Base-by-base conservation (phyloP, 2,797 vertebrate genomes). In the Eospalax fontanierii region DNA sequence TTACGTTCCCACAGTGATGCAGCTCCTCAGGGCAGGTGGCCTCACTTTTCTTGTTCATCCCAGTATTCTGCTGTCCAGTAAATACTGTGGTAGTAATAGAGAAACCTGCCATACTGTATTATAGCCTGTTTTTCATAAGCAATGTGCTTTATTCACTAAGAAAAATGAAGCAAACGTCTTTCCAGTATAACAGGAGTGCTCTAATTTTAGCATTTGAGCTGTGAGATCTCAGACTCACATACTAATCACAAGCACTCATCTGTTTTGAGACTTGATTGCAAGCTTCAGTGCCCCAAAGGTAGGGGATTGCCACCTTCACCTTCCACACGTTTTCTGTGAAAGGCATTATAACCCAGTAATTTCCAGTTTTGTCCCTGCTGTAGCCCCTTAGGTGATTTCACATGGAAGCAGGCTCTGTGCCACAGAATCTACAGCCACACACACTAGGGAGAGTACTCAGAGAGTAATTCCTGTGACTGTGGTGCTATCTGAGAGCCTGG, bases 401-500 rank as follows among this genome's bases (percentile, higher is more conserved):
- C 1, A 4, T n/a, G 22, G 7, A 26, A 59, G 26, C 21, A 71
- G 78, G 35, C 2, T 40, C 1, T 6, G 28, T 2, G 3, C 33
- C 0, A 0, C n/a, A n/a, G n/a, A n/a, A n/a, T 65, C 0, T 19
- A 6, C 1, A 1, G n/a, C 0, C 0, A 16, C 28, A 0, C 19
- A 12, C 26, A 4, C 24, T 1, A 0, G 5, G 28, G 1, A 0
- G 57, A 57, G 63, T 11, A 0, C 18, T 50, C 8, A 2, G 40
- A 16, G 40, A 9, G 18, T 4, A 38, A 18, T 24, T 8, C 21
- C 15, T 35, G 26, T 19, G 50, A 9, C n/a, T 3, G 0, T 0
- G 22, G 19, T 40, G 21, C 26, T 2, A 19, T 59, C 28, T 11
- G 18, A 30, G n/a, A 75, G 16, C 4, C 76, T 3, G 63, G 2